Evolutionary conservation across 2,888 invertebrate genomes (phyloP).

Genomic region (Synergus itoensis): DNA sequence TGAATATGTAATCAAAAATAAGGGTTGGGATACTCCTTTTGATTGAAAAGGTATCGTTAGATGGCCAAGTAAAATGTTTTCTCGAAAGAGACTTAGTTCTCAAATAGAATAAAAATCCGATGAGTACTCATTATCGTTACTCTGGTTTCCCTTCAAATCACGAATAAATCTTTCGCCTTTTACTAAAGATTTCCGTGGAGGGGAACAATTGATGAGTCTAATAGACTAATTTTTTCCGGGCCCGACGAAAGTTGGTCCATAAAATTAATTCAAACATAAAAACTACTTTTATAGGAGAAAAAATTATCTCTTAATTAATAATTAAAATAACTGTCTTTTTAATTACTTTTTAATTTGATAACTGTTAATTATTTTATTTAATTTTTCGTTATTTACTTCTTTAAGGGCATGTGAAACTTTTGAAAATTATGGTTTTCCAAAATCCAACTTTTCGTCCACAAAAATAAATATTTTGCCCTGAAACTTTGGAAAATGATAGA

Average conservation of each 20-base stretch:
- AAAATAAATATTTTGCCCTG: too few relatives aligned
- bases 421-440: too few relatives aligned
- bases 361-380: too few relatives aligned
- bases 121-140: conserved; percentile 43
- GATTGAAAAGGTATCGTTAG: background rate
- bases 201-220: conserved; percentile 66
- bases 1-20: too few relatives aligned
- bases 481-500: too few relatives aligned
- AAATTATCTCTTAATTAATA: too few relatives aligned
- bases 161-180: conserved; percentile 79
- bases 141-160: conserved; percentile 77
- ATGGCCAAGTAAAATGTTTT: background rate
- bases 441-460: too few relatives aligned
- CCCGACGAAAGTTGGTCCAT: conserved; percentile 60
- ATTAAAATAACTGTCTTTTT: too few relatives aligned
- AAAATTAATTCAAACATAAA: conserved; percentile 46
- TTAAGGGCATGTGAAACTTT: too few relatives aligned
- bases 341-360: too few relatives aligned
- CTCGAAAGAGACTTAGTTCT: background rate
- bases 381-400: too few relatives aligned
- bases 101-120: background rate
- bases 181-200: conserved; percentile 79
- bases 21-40: too few relatives aligned
- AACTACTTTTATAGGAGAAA: conserved; percentile 28
- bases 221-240: conserved; percentile 66